Base-by-base conservation (phyloP, 2,113 vertebrate genomes). In the Urocitellus parryii region DNA sequence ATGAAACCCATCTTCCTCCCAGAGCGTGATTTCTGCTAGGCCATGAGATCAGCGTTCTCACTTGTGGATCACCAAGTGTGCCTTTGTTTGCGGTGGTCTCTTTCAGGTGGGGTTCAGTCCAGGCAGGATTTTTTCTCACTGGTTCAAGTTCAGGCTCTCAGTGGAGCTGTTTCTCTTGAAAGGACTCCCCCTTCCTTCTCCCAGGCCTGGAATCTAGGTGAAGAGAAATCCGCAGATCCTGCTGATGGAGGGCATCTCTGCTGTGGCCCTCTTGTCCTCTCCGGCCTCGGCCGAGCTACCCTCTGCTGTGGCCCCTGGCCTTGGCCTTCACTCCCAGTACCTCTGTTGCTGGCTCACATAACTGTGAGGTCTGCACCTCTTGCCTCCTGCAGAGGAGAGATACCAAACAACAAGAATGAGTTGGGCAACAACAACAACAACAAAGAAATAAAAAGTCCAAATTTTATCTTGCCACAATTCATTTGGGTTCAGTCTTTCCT, bases 401-500 rank as follows among this genome's bases (percentile, higher is more conserved):
- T 42, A n/a, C 2, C 80, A 29, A 65, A 5, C 8, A 67, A n/a
- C 9, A 48, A 48, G 4, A 63, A 48, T 48, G 80, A 34, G 42
- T 72, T 67, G 61, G 17, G 3, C 39, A 37, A 27, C 34, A 25
- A 39, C 45, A n/a, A n/a, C n/a, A 45, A 45, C 45, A 45, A 45
- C 7, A 18, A 42, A 24, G 16, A 13, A 27, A 78, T 9, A n/a
- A 76, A 81, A 48, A 89, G 53, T 88, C 27, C 20, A 48, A 90
- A 81, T 84, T 84, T 58, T 68, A 89, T 72, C 73, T 91, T 91
- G 27, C 32, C 42, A 39, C n/a, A 34, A 29, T 8, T 95, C 70
- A 37, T 70, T 83, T 73, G 22, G 18, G 37, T 74, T 90, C 88
- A 73, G 65, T 32, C 83, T 72, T 91, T 58, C 20, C 7, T 92